Evolutionary conservation across 92 coral and sea anemone species (phyloP).

Genomic region (Epizoanthus illoricatus): DNA sequence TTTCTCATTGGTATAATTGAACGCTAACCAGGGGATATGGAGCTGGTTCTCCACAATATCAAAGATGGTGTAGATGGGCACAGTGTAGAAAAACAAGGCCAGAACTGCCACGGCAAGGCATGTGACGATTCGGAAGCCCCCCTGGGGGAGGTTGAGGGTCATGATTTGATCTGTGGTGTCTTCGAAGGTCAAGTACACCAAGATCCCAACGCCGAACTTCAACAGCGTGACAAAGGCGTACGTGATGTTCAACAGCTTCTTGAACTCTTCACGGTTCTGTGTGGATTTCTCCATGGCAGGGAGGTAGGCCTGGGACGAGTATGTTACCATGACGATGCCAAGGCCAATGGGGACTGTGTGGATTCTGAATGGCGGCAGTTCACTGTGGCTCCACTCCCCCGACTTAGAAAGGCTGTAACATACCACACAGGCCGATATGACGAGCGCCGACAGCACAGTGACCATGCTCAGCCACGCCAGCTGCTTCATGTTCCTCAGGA

Average conservation of each 20-base stretch:
- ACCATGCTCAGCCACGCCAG: slow-evolving; percentile 61
- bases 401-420: slow-evolving; percentile 58
- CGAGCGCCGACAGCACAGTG: slow-evolving; percentile 55
- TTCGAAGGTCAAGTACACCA: slow-evolving; percentile 54
- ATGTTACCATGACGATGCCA: slow-evolving; percentile 63
- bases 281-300: slow-evolving; percentile 61
- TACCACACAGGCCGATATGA: slow-evolving; percentile 45
- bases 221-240: slow-evolving; percentile 61
- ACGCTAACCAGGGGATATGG: slow-evolving; percentile 62
- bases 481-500: slow-evolving; percentile 57
- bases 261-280: slow-evolving; percentile 51
- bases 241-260: slow-evolving; percentile 53
- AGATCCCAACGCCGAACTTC: slow-evolving; percentile 55
- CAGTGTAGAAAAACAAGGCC: slow-evolving; percentile 58
- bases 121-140: slow-evolving; percentile 48
- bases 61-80: slow-evolving; percentile 58
- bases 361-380: slow-evolving; percentile 53
- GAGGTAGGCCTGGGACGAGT: slow-evolving; percentile 58
- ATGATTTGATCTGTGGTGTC: slow-evolving; percentile 57
- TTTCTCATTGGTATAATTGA: slow-evolving; percentile 53
- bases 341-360: slow-evolving; percentile 61
- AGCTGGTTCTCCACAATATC: slow-evolving; percentile 62
- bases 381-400: slow-evolving; percentile 45
- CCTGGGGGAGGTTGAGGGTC: slow-evolving; percentile 54
- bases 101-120: slow-evolving; percentile 56